Base-by-base conservation (phyloP, 2,113 vertebrate species). In the Sylvia atricapilla region DNA sequence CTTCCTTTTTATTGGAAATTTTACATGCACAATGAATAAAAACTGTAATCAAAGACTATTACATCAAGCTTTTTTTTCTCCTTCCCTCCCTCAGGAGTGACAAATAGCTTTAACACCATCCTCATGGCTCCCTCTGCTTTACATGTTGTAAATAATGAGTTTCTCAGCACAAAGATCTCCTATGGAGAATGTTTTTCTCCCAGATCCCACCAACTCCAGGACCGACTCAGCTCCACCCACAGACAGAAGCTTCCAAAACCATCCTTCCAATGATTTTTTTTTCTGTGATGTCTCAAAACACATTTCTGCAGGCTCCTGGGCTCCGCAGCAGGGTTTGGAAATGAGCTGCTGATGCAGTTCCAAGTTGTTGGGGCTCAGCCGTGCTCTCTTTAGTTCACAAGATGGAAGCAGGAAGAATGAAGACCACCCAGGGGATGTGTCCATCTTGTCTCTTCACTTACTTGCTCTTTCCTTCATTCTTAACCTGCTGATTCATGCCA, bases 91-190 rank as follows among this genome's bases (percentile, higher is more conserved):
- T 82, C 74, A 28, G 28, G 60, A 87, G 37, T 80, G 90, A 90
- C 87, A 75, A 95, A 92, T 35, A 81, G 18, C 46, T 91, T 88
- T 93, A 90, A 64, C 72, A 88, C 28, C n/a, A 63, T 72, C 35
- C 27, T 84, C 35, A 8, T 7, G 22, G 46, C 68, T 92, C 49
- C 27, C 60, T 74, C 23, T 0, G 0, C 25, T 95, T 94, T 70
- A n/a, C 64, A 16, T 72, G 23, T 25, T 69, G 47, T 68, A 86
- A 78, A 53, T 86, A 87, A 87, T 63, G 66, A 70, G 58, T 53
- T 84, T 89, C 64, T 91, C 27, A 12, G 50, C 78, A 84, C 74
- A 74, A 90, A 90, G 28, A 23, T 58, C 18, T 88, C 63, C 64
- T 31, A 21, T 14, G 2, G 68, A 63, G 70, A 72, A 50, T 59